Conservation (phyloP, 2,113 vertebrate genomes). For the Psettodes erumei region DNA sequence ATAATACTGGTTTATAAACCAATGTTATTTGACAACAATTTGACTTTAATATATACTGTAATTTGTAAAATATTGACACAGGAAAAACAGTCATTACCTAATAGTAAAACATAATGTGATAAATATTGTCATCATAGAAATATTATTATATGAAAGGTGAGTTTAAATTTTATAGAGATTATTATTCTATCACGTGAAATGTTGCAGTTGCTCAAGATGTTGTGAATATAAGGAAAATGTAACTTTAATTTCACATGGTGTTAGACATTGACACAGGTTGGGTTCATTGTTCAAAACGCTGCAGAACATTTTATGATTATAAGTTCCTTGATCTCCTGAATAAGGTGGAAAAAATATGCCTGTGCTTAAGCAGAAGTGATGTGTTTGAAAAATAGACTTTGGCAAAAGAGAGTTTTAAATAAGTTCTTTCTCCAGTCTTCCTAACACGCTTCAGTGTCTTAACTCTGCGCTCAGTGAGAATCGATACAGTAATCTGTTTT, state of each 20-base stretch:
- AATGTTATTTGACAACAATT: neutral
- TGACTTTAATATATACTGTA: neutral
- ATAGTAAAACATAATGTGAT: neutral
- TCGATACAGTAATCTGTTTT: slow-evolving; percentile 79
- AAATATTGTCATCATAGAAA: neutral
- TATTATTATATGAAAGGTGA: neutral
- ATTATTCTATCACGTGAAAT: slow-evolving; percentile 8
- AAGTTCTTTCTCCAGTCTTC: slow-evolving; percentile 46
- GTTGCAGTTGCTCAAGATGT: neutral
- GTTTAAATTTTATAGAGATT: neutral
- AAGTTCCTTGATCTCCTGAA: neutral
- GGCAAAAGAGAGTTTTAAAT: slow-evolving; percentile 30
- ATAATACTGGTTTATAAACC: neutral
- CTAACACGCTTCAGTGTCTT: slow-evolving; percentile 68
- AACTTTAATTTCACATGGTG: neutral
- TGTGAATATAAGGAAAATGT: neutral
- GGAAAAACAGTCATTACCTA: neutral
- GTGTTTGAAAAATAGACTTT: slow-evolving; percentile 19
- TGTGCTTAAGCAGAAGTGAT: neutral
- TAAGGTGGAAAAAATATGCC: neutral
- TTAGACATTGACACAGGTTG: neutral
- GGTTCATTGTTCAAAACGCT: neutral
- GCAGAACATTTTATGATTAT: neutral
- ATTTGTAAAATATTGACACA: neutral
- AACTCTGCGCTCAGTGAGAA: slow-evolving; percentile 68